Base-by-base conservation (phyloP, 2,888 invertebrate species). In the Monopis laevigella region DNA sequence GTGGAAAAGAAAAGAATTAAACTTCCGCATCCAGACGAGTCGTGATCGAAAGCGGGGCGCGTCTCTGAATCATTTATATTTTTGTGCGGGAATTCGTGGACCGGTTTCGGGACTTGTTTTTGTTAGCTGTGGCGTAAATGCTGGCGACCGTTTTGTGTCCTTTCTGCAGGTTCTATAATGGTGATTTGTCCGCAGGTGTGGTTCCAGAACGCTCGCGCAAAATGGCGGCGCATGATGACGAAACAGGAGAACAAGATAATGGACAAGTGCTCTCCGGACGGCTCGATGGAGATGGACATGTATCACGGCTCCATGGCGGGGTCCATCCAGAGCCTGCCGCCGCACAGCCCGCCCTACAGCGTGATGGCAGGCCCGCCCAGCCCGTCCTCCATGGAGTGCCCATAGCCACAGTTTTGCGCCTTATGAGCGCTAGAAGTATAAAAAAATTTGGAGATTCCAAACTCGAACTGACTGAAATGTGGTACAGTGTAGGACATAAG, bases 141-240 rank as follows among this genome's bases (percentile, higher is more conserved):
- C 32, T 32, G 32, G 32, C 32, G 32, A 17, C 29, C 17, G 14
- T 32, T 17, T 32, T 32, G 32, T 32, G n/a, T n/a, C n/a, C n/a
- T n/a, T n/a, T n/a, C n/a, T n/a, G n/a, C n/a, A n/a, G n/a, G n/a
- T n/a, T n/a, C n/a, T n/a, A n/a, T n/a, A n/a, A n/a, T n/a, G n/a
- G n/a, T n/a, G n/a, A n/a, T n/a, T 72, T 83, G 74, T 72, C 81
- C 82, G 28, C 86, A 95, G 94, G 95, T 95, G 43, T 95, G 95
- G 95, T 96, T 96, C 78, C 95, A 96, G 78, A 96, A 96, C 66
- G 94, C 95, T 18, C 84, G 96, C 27, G 96, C 96, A 51, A 96
- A 96, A 82, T 94, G 93, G 89, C 87, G 96, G 56, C 87, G 96
- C 51, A 91, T 92, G 86, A 88, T 92, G 70, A 82, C 90, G 54